Percentiles rank a stretch among this genome's conserved stretches.
Conservation (phyloP, 2,113 vertebrate genomes). For the Atlantisia rogersi region DNA sequence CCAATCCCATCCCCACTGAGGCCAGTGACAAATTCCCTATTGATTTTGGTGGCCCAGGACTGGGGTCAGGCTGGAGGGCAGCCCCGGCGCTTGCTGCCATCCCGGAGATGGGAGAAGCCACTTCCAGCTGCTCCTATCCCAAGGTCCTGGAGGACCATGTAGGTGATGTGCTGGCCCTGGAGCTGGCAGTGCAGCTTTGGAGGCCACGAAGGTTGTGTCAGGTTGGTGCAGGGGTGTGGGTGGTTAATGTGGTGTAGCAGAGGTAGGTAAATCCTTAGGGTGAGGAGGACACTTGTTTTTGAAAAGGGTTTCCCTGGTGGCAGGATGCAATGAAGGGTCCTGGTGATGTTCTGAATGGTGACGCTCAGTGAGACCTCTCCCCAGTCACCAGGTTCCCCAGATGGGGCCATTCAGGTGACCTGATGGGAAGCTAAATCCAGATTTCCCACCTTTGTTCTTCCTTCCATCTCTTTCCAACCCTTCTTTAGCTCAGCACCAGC, state of each 20-base stretch:
- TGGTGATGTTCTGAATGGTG: not conserved
- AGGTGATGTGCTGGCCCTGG: not conserved
- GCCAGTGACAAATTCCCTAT: constrained; percentile 7
- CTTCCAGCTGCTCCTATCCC: not conserved
- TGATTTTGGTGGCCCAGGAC: not conserved
- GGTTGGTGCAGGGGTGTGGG: not conserved
- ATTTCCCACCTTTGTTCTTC: not conserved
- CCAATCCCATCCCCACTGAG: not conserved
- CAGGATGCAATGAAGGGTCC: not conserved
- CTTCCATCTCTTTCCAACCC: not conserved
- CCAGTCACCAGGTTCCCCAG: not conserved
- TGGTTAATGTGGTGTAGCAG: not conserved
- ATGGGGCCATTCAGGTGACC: not conserved
- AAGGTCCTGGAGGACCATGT: not conserved
- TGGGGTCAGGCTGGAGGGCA: constrained; percentile 21
- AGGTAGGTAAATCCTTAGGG: not conserved
- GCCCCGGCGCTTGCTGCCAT: not conserved
- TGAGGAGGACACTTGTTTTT: not conserved
- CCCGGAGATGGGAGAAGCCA: not conserved
- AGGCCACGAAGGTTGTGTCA: not conserved
- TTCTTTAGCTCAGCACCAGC: not conserved
- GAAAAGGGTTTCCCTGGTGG: not conserved
- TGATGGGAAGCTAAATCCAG: not conserved
- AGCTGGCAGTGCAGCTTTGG: not conserved
- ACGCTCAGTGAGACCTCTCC: not conserved